phyloP scores from a whole-genome alignment of 2,888 invertebrate genomes.

The Sarcophaga carnaria region DNA sequence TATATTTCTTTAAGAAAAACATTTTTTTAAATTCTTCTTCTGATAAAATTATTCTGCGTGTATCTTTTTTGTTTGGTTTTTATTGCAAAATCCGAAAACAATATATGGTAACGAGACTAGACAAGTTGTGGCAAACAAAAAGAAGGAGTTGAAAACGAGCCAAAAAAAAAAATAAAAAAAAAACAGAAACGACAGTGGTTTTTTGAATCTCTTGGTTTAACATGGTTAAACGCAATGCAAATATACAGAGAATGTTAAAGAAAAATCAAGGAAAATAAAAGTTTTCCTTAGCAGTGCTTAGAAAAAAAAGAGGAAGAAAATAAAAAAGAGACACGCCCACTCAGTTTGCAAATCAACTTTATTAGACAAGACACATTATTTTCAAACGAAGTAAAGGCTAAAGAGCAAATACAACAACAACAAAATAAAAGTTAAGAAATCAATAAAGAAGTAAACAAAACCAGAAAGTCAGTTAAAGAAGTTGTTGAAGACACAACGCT shows the following conservation, averaged over 20 bases:
- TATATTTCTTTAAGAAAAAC: too few relatives aligned
- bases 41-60: neutral
- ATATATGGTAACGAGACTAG: constrained; percentile 67
- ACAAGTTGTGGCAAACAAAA: constrained; percentile 68
- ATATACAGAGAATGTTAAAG: too few relatives aligned
- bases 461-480: neutral
- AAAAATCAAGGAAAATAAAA: too few relatives aligned
- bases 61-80: neutral
- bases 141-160: constrained; percentile 50
- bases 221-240: neutral
- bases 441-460: constrained; percentile 29
- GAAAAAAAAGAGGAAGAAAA: neutral
- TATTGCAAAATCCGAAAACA: neutral
- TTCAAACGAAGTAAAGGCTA: constrained; percentile 17
- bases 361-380: constrained; percentile 66
- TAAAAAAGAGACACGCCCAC: constrained; percentile 55
- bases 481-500: constrained; percentile 12
- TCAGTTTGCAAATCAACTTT: constrained; percentile 59
- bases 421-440: constrained; percentile 40
- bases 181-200: constrained; percentile 9
- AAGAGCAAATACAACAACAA: constrained; percentile 10
- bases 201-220: neutral
- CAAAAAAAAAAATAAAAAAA: neutral
- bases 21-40: too few relatives aligned
- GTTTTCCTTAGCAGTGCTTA: neutral